Conservation (phyloP, 2,797 vertebrate genomes). For the Heliangelus exortis region DNA sequence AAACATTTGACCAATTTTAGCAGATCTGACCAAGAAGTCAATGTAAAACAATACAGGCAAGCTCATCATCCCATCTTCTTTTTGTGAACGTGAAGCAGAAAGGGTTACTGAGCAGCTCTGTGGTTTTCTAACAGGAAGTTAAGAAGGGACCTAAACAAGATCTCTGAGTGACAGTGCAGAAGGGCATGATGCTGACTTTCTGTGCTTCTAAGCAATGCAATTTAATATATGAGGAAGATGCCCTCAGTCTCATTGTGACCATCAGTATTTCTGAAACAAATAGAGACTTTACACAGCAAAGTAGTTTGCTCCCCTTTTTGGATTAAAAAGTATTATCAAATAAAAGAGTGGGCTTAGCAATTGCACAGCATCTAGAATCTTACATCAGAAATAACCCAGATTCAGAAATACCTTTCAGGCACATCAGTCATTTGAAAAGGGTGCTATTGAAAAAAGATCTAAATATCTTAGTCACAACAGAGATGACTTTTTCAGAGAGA, state of each 20-base stretch:
- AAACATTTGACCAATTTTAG: not conserved
- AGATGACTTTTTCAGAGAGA: constrained; percentile 73
- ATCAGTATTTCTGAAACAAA: constrained; percentile 65
- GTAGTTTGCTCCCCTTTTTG: constrained; percentile 40
- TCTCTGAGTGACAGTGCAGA: constrained; percentile 3
- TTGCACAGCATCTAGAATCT: constrained; percentile 58
- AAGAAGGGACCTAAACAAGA: constrained; percentile 42
- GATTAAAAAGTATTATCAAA: constrained; percentile 62
- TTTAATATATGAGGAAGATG: constrained; percentile 54
- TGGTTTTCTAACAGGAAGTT: constrained; percentile 47
- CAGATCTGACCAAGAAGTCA: not conserved
- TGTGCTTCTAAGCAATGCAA: constrained; percentile 54
- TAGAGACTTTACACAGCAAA: constrained; percentile 39
- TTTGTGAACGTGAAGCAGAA: not conserved
- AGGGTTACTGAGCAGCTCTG: not conserved
- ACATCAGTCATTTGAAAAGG: constrained; percentile 76
- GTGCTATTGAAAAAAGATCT: constrained; percentile 64
- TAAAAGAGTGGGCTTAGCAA: constrained; percentile 44
- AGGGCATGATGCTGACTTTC: constrained; percentile 43
- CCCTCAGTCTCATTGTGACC: constrained; percentile 49
- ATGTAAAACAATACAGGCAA: not conserved
- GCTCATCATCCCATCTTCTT: not conserved
- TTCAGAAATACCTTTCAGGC: constrained; percentile 76
- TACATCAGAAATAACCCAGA: constrained; percentile 68
- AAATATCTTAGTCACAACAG: constrained; percentile 77